Base-by-base conservation (phyloP, 2,797 vertebrate species). In the Eurystomus glaucurus region DNA sequence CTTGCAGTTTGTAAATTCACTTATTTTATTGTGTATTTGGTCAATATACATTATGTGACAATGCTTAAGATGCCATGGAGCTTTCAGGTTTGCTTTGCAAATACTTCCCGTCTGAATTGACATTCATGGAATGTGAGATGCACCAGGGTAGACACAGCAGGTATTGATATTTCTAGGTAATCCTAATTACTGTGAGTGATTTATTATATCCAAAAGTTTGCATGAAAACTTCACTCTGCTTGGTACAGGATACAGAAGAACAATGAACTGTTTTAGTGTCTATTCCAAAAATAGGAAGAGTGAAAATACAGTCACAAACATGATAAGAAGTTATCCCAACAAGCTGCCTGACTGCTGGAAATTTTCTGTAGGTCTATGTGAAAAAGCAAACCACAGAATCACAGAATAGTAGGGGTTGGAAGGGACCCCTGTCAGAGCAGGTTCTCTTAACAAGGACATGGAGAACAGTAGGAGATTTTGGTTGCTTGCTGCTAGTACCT, bases 1-100 rank as follows among this genome's bases (percentile, higher is more conserved):
- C 31, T 82, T 68, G 16, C 28, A 57, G 22, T 62, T 68, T 90
- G 68, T 50, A 83, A 74, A 89, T 91, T 70, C 87, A 70, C 64
- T 85, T 81, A 68, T 60, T 88, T 86, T 21, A 4, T 45, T 65
- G 13, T 61, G 15, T 22, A 3, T 90, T 82, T 50, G 43, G 45
- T 85, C 78, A 82, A 31, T 31, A 55, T 10, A 65, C 7, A 35
- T 87, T 60, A 68, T n/a, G 35, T 52, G 48, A 43, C 71, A 82
- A 31, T 11, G 43, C 14, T 92, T 46, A 31, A 22, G 35, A 43
- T 41, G 28, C 29, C 14, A 26, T 17, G 35, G 93, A 55, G 14
- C 10, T 90, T 90, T 60, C 55, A 64, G 31, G 18, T 61, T 92
- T 71, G 31, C 25, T 85, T 71, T 57, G 68, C 50, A 86, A 85